phyloP scores from a whole-genome alignment of 2,888 invertebrate genomes.

The Polyommatus iphigenia region DNA sequence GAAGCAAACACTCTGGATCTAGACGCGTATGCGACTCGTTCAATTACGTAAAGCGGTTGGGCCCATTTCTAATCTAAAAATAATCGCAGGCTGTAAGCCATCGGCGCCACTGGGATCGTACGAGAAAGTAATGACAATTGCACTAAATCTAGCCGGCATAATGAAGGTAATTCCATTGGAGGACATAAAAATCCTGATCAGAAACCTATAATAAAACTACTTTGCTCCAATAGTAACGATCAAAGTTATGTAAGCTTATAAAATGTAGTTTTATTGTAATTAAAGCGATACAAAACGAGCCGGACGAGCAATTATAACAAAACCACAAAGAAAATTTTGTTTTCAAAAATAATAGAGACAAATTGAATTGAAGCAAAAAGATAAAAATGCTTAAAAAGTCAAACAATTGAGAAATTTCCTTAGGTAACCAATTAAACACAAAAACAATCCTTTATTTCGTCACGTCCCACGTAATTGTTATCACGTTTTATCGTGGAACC shows the following conservation, averaged over 20 bases:
- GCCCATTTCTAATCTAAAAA: slow-evolving; percentile 81
- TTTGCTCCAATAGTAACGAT: background rate
- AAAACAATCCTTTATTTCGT: slow-evolving; percentile 22
- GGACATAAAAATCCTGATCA: slow-evolving; percentile 12
- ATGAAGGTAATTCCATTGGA: slow-evolving; percentile 31
- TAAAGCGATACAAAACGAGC: background rate
- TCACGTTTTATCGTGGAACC: slow-evolving; percentile 22
- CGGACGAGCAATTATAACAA: background rate
- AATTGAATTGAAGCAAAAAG: background rate
- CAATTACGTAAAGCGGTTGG: slow-evolving; percentile 80
- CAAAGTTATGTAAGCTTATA: background rate
- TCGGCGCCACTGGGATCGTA: slow-evolving; percentile 75
- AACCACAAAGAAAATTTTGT: background rate
- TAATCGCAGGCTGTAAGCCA: slow-evolving; percentile 77
- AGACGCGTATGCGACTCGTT: slow-evolving; percentile 74
- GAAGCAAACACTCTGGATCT: slow-evolving; percentile 75
- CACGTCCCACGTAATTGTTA: slow-evolving; percentile 21
- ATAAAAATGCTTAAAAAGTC: background rate
- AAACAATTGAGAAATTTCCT: slow-evolving; percentile 3
- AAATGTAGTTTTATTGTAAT: background rate
- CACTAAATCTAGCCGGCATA: slow-evolving; percentile 48
- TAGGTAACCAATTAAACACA: background rate
- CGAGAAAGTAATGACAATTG: slow-evolving; percentile 76
- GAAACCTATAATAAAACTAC: slow-evolving; percentile 4
- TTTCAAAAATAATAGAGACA: background rate